Conservation (phyloP, 2,888 invertebrate genomes). For the Metopia argyrocephala region DNA sequence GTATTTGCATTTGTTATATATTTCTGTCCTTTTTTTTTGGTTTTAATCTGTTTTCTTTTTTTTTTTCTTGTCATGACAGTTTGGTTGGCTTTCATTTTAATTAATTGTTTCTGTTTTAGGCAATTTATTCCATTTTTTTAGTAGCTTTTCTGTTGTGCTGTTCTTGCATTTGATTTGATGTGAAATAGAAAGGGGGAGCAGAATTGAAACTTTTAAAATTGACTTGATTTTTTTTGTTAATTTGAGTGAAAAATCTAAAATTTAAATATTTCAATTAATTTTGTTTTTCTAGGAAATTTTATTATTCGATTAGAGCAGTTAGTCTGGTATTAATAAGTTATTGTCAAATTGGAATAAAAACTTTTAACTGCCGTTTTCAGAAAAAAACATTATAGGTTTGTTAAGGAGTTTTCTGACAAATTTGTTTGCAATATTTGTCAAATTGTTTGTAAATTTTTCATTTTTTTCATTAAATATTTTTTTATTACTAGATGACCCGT, state of each 20-base stretch:
- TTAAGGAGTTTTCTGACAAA: too few relatives aligned
- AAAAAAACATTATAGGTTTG: too few relatives aligned
- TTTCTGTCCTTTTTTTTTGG: neutral
- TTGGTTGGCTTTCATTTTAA: conserved; percentile 60
- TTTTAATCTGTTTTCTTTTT: conserved; percentile 23
- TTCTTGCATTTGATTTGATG: neutral
- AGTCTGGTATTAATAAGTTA: too few relatives aligned
- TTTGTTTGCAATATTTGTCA: too few relatives aligned
- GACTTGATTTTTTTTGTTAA: conserved; percentile 18
- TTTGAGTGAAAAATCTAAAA: conserved; percentile 12
- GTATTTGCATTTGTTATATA: conserved; percentile 28
- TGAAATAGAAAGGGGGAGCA: neutral
- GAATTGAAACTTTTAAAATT: conserved; percentile 16
- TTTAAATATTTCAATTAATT: neutral
- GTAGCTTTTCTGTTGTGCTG: conserved; percentile 1
- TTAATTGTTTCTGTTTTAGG: conserved; percentile 65
- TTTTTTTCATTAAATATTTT: too few relatives aligned
- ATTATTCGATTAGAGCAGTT: neutral
- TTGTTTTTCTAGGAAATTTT: conserved; percentile 29
- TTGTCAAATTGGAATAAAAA: too few relatives aligned
- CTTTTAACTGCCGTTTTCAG: too few relatives aligned
- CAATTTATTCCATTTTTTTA: conserved; percentile 61
- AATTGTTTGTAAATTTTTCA: too few relatives aligned
- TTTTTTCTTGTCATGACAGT: neutral
- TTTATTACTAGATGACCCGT: too few relatives aligned